Evolutionary conservation across 2,888 invertebrate genomes (phyloP), one percentile per base, ranked within the genome.

Genomic region (Vannuccia rotundouncinata): DNA sequence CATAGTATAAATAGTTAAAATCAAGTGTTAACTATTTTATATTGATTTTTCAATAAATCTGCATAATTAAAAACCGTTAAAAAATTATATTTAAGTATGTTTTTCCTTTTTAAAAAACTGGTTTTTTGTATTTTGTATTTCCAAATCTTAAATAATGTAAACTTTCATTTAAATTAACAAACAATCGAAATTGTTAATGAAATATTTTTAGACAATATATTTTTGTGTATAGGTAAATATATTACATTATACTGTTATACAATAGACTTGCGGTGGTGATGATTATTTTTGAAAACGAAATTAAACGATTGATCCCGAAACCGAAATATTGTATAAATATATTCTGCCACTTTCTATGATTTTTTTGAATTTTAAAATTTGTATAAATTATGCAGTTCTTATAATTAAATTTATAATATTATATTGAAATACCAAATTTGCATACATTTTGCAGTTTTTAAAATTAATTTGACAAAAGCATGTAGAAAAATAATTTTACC

Each of bases 211-310:
- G n/a, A n/a, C n/a, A n/a, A n/a, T n/a, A n/a, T n/a, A n/a, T n/a
- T n/a, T n/a, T n/a, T n/a, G n/a, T n/a, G n/a, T n/a, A n/a, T n/a
- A n/a, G n/a, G n/a, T n/a, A n/a, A n/a, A n/a, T n/a, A n/a, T n/a
- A n/a, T n/a, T n/a, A n/a, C n/a, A n/a, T n/a, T 66, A 66, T 66
- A 66, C 66, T 66, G 66, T 66, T 66, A 66, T 66, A 66, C 66
- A 22, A 66, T 66, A 66, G 66, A 66, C 66, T 66, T 66, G 66
- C 5, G 66, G 66, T 66, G 66, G 66, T 66, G 22, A 66, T 66
- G 17, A 66, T 66, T 66, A 45, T 66, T 66, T n/a, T 66, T 66
- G 66, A 66, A 17, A 66, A 66, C 66, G 66, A 66, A 66, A 66
- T 66, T 66, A 66, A 66, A 13, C 66, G 22, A 66, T 66, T 13